Evolutionary conservation across 2,113 vertebrate species (phyloP), one percentile per base, ranked within the genome.

Genomic region (Mormyrus iriodes): DNA sequence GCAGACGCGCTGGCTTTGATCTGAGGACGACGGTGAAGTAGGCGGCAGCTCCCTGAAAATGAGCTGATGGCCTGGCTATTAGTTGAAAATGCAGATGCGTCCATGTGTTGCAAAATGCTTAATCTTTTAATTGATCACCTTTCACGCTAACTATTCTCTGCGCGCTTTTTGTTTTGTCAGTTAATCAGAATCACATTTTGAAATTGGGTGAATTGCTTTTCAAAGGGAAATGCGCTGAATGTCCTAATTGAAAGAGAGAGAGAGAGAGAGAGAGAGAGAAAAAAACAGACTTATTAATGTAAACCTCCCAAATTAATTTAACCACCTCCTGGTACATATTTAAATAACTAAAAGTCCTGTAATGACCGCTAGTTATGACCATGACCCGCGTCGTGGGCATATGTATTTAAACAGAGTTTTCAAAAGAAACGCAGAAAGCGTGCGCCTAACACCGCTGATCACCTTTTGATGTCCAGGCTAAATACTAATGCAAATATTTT

Each of bases 41-140:
- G 96, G 94, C 96, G 94, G 88, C 95, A 94, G 93, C 94, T 96
- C 96, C 95, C 96, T 97, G 98, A 97, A 98, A 99, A 99, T 96
- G 98, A 99, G 98, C 98, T 99, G 98, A 99, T 98, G 97, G 97
- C 94, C 94, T 95, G 95, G 95, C 98, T 96, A 97, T 97, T 97
- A 94, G 95, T 95, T 94, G 95, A 94, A 95, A 97, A 97, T 97
- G 97, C 96, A 98, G 96, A 98, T 96, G 96, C 90, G 91, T 93
- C 96, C 96, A 94, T 97, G 97, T 96, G 97, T 95, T 96, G 95
- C 97, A 97, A 98, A 98, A 97, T 97, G 94, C 97, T 98, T 99
- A 98, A 99, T 98, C 97, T 98, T 97, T 98, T 99, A 99, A 99
- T 97, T 98, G 98, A 96, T 97, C 97, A 96, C 97, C 97, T 97